A percentile compares a stretch with the other conserved stretches of the same genome.
Conservation (phyloP, 1,140 invertebrate species). For the Diorhabda elongata region DNA sequence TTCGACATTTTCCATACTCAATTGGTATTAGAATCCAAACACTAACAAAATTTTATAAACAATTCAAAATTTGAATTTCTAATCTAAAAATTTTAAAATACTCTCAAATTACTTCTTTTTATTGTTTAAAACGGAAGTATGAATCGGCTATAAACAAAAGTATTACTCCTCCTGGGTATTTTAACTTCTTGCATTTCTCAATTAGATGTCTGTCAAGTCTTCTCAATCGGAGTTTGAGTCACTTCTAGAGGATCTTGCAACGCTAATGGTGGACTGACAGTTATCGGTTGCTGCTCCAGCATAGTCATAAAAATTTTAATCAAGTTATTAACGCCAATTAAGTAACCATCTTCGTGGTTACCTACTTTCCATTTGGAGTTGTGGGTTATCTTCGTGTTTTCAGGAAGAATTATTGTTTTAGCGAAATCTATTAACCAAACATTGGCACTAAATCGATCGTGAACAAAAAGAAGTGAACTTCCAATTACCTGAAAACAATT, state of each 20-base stretch:
- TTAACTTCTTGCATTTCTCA: too few species aligned
- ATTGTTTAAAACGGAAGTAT: too few species aligned
- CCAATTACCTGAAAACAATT: conserved; percentile 76
- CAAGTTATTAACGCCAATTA: conserved; percentile 91
- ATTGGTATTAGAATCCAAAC: too few species aligned
- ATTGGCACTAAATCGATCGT: conserved; percentile 80
- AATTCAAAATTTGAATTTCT: too few species aligned
- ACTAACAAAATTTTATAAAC: too few species aligned
- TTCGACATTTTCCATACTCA: too few species aligned
- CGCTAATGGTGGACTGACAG: conserved; percentile 38
- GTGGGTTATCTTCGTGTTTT: conserved; percentile 72
- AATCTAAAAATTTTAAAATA: too few species aligned
- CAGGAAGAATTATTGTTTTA: conserved; percentile 83
- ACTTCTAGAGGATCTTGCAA: conserved; percentile 33
- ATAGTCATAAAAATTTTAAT: conserved; percentile 77
- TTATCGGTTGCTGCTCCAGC: conserved; percentile 43
- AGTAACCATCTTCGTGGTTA: conserved; percentile 98
- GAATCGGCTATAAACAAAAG: too few species aligned
- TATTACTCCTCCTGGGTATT: too few species aligned
- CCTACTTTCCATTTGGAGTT: conserved; percentile 85
- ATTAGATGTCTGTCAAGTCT: conserved; percentile 5
- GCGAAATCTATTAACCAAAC: conserved; percentile 99
- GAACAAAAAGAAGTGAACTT: conserved; percentile 92
- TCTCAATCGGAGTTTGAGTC: conserved; percentile 9
- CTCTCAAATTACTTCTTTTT: too few species aligned